Evolutionary conservation across 2,888 invertebrate genomes (phyloP).

Genomic region (Trachelus tabidus): DNA sequence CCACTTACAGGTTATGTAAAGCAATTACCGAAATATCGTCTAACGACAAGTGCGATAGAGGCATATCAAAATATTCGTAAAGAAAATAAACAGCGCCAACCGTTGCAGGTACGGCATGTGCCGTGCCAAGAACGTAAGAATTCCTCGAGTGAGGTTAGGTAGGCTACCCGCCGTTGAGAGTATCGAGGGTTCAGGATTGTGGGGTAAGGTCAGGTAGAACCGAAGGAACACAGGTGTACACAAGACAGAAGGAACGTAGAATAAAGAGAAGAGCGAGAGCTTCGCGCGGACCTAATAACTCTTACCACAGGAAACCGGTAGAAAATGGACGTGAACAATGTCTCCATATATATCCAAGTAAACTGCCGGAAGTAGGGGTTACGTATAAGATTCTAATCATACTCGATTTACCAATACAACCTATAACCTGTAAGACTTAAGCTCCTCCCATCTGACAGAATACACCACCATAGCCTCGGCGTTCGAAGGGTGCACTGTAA

Average conservation of each 20-base stretch:
- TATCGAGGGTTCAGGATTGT: background rate
- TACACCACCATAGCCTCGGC: too few species aligned
- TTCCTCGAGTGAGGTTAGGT: background rate
- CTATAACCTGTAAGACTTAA: background rate
- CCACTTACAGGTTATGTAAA: background rate
- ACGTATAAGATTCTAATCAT: background rate
- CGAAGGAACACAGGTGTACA: background rate
- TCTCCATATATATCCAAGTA: background rate
- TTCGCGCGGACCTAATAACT: background rate
- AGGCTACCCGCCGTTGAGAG: background rate
- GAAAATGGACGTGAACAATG: background rate
- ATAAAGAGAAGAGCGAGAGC: background rate
- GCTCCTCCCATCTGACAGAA: too few species aligned
- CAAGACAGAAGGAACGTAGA: background rate
- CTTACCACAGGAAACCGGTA: background rate
- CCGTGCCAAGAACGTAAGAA: background rate
- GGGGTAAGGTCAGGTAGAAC: background rate
- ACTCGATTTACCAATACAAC: background rate
- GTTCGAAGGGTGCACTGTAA: background rate
- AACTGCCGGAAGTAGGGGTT: background rate
- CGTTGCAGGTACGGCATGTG: background rate
- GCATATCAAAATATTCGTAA: background rate
- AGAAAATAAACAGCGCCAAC: background rate
- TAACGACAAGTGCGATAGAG: background rate
- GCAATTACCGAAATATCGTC: background rate